phyloP scores from a whole-genome alignment of 2,113 vertebrate genomes.

The Nicator chloris region DNA sequence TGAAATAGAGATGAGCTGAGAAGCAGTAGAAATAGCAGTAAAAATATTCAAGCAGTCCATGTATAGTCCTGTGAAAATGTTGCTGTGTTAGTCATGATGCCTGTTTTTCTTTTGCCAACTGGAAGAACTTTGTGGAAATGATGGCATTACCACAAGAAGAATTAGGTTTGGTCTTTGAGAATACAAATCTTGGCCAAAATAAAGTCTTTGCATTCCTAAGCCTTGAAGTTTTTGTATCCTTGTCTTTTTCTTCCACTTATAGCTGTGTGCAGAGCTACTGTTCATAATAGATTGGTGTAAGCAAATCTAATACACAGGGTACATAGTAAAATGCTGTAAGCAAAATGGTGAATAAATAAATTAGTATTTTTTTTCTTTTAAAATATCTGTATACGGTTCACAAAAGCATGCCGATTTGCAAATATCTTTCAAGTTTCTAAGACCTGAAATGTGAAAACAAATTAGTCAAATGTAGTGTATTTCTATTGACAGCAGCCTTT shows the following conservation, averaged over 20 bases:
- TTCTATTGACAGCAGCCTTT: neutral
- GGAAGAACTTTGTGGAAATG: neutral
- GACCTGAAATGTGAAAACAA: constrained; percentile 14
- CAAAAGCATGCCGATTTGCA: constrained; percentile 2
- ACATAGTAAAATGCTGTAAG: neutral
- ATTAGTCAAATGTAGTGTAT: neutral
- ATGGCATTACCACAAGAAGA: neutral
- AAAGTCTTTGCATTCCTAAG: constrained; percentile 4
- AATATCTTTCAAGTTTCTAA: constrained; percentile 16
- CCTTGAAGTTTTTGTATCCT: neutral
- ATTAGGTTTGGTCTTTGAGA: neutral
- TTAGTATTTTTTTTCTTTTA: neutral
- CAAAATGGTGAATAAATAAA: neutral
- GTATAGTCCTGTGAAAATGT: neutral
- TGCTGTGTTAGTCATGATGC: neutral
- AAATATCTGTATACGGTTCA: neutral
- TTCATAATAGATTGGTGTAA: neutral
- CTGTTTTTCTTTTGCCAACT: neutral
- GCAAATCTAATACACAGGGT: neutral
- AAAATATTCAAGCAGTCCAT: neutral
- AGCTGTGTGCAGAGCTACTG: neutral
- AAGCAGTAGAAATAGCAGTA: neutral
- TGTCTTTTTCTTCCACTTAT: neutral
- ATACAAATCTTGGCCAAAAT: constrained; percentile 1
- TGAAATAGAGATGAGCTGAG: neutral